Evolutionary conservation across 2,113 vertebrate genomes (phyloP), one percentile per base, ranked within the genome.

Genomic region (Lota lota): DNA sequence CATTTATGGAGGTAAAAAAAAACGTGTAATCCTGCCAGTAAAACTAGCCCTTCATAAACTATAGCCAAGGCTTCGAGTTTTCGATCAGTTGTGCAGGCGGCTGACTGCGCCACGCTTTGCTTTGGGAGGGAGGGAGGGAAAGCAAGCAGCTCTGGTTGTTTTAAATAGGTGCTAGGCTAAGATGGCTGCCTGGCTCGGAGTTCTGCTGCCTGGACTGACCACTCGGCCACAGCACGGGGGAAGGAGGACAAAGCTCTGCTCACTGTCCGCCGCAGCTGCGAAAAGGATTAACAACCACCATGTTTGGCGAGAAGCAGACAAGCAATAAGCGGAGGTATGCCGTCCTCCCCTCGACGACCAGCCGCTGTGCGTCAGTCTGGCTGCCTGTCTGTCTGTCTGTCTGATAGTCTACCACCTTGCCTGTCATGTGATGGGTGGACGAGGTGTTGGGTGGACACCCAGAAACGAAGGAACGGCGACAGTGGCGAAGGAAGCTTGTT

Each of bases 31-130:
- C 36, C 53, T 36, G 1, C 40, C 67, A 20, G 24, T 47, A 4
- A 33, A 2, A 54, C 36, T 64, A 56, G 67, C 57, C 54, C 19
- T 57, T 61, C 21, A 33, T 77, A 16, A 67, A 79, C 79, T 84
- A 75, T 70, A 89, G 79, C 79, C 75, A 83, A 81, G 77, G 75
- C 76, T 80, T 64, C 73, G 79, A 83, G 82, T 80, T 88, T 86
- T 85, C 83, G 63, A 80, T 87, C 72, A 73, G 70, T 65, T 74
- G 69, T 68, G 69, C 74, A 75, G 65, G 73, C 68, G 73, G 71
- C 20, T 64, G 61, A 75, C 67, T 1, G 61, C 69, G 69, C 56
- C 64, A 69, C 68, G 75, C 63, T 79, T 67, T 61, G 58, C 63
- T 68, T 64, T 77, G 57, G 61, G 53, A 56, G 53, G 5, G 53